These are phyloP conservation scores for Enteromius thamalakanensis DNA, from an alignment of 2,797 vertebrate genomes.

Conservation along the genomic window DNA sequence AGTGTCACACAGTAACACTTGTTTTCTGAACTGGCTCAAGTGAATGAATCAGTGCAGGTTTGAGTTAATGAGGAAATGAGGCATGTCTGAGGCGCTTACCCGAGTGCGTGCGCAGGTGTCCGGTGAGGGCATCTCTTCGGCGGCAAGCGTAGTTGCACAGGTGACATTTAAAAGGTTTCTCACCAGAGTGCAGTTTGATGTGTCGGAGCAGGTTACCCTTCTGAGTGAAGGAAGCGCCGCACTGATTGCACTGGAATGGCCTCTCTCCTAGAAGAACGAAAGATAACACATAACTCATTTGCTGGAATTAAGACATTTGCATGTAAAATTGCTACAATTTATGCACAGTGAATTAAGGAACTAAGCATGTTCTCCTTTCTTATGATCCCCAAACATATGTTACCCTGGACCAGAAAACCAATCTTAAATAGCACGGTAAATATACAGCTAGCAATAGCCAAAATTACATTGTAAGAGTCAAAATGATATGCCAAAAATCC, in stretches of 20 bases:
- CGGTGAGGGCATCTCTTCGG: slow-evolving; percentile 95
- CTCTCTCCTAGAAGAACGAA: slow-evolving; percentile 84
- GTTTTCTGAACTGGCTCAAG: not conserved
- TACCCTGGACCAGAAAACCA: no score
- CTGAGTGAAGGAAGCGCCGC: slow-evolving; percentile 97
- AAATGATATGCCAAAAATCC: no score
- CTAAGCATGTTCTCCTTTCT: not conserved
- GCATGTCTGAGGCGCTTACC: slow-evolving; percentile 74
- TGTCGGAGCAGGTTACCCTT: slow-evolving; percentile 98
- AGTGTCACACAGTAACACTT: not conserved
- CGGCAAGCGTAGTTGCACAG: slow-evolving; percentile 98
- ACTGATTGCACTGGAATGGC: slow-evolving; percentile 98
- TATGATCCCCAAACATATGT: not conserved
- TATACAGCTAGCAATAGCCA: no score
- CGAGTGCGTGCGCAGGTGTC: slow-evolving; percentile 96
- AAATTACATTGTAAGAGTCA: no score
- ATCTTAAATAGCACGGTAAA: no score
- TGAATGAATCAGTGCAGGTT: not conserved
- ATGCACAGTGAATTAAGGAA: not conserved
- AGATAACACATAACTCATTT: slow-evolving; percentile 48
- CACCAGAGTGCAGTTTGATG: slow-evolving; percentile 97
- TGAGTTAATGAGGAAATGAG: not conserved
- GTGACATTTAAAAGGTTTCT: slow-evolving; percentile 99
- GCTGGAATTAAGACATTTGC: not conserved
- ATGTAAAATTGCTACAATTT: not conserved